Percentiles rank a stretch among this genome's conserved stretches.
These are phyloP conservation scores for Hypanus sabinus DNA, from an alignment of 2,113 vertebrate species.

Conservation along the genomic window DNA sequence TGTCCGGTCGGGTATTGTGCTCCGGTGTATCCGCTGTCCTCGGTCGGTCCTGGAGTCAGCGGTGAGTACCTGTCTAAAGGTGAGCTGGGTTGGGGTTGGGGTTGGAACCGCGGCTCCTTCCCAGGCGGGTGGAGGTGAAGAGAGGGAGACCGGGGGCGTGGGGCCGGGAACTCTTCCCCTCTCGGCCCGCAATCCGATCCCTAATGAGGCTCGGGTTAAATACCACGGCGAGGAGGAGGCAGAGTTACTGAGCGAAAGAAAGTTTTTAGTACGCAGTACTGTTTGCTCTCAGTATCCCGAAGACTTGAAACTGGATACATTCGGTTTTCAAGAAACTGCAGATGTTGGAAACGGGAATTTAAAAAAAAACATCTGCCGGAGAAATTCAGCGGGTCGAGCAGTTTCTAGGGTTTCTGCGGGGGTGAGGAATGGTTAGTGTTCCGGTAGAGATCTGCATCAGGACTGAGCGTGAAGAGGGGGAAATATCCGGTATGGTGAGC, in stretches of 20 bases:
- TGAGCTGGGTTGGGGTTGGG: background rate
- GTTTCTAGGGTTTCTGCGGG: too few relatives aligned
- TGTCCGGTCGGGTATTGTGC: background rate
- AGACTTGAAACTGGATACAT: background rate
- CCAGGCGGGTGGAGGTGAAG: background rate
- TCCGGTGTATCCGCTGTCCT: too few relatives aligned
- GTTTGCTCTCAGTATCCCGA: background rate
- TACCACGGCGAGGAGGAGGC: background rate
- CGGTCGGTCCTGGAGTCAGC: background rate
- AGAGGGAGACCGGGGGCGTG: background rate
- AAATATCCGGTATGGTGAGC: too few relatives aligned
- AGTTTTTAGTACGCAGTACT: too few relatives aligned
- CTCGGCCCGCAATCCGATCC: too few relatives aligned
- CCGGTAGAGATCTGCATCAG: too few relatives aligned
- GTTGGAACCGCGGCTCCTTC: background rate
- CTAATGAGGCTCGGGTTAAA: background rate
- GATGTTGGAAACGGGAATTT: too few relatives aligned
- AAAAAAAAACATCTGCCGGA: too few relatives aligned
- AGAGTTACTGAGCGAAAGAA: background rate
- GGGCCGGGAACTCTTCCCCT: background rate
- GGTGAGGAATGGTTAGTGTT: too few relatives aligned
- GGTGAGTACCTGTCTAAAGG: background rate
- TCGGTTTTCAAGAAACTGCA: too few relatives aligned
- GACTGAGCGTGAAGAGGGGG: too few relatives aligned
- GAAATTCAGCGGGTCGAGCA: too few relatives aligned